phyloP scores from a whole-genome alignment of 2,113 vertebrate genomes.

The Chamaea fasciata region DNA sequence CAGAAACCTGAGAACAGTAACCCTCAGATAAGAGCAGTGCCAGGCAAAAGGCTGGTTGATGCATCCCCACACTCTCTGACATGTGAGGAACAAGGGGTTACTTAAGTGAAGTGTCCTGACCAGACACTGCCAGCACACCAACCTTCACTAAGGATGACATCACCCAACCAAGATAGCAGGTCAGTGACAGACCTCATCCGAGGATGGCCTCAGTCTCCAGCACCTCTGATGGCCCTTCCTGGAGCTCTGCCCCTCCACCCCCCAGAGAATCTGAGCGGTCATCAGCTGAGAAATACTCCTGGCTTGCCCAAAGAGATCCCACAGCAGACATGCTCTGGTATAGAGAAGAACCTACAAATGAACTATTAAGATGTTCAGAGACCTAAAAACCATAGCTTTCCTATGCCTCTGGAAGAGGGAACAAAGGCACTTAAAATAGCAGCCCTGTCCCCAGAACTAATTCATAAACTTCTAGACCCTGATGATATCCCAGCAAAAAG shows the following conservation, averaged over 20 bases:
- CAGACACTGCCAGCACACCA: not conserved
- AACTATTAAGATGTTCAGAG: not conserved
- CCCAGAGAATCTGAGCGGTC: not conserved
- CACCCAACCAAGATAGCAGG: not conserved
- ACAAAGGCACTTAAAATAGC: not conserved
- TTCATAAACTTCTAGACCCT: not conserved
- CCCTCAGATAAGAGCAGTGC: conserved; percentile 1
- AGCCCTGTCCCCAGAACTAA: not conserved
- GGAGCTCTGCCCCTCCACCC: not conserved
- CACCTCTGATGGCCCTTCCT: not conserved
- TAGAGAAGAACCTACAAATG: not conserved
- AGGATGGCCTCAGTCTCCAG: not conserved
- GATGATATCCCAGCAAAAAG: not conserved
- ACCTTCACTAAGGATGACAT: not conserved
- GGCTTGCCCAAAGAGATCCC: not conserved
- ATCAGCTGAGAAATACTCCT: not conserved
- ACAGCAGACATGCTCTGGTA: not conserved
- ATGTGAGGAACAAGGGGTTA: not conserved
- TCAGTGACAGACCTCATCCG: not conserved
- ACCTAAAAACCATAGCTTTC: not conserved
- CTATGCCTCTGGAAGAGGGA: not conserved
- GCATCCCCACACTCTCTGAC: not conserved
- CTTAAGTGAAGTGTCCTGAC: not conserved
- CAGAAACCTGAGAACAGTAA: not conserved
- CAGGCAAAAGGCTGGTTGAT: not conserved